Evolutionary conservation across 2,797 vertebrate species (phyloP), one percentile per base, ranked within the genome.

Genomic region (Neomorphus geoffroyi): DNA sequence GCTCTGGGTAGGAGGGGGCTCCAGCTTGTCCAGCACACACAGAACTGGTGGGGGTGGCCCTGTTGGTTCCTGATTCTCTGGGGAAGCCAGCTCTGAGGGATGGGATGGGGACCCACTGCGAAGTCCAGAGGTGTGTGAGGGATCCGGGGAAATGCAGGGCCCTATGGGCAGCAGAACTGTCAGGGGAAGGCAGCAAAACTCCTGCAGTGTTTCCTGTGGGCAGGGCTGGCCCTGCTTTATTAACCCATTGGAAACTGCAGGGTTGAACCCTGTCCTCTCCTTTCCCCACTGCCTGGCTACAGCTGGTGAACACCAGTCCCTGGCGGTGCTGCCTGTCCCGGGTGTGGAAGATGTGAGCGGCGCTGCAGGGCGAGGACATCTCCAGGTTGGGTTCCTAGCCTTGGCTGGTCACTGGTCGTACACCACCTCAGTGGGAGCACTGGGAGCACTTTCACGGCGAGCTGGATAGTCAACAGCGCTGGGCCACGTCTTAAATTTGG

Each of bases 41-140:
- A 32, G 17, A 15, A 11, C 26, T 35, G 27, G 22, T 61, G 53
- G 53, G 33, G 37, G 10, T 3, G 43, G 33, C 45, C 13, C 10
- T 5, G 8, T 18, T 50, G 24, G 9, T 50, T 87, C n/a, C 37
- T 0, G 1, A 2, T 80, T 35, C 18, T 30, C 9, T 1, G 3
- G 27, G 67, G 21, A 12, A 74, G 30, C 5, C 51, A 67, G n/a
- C 22, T 24, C n/a, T 2, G 0, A 48, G 54, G 61, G 33, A 18
- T 18, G 82, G 18, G 22, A 18, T 60, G 54, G 69, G 37, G 28
- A 51, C 11, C 37, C 4, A 6, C 45, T 18, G 37, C 21, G 30
- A 72, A 74, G 48, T 4, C 10, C 15, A 27, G 54, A 41, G 17
- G 26, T 41, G 33, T 30, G 15, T 0, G 58, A n/a, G 43, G 22